Evolutionary conservation across 2,113 vertebrate genomes (phyloP).

Genomic region (Ptychochromis oligacanthus): DNA sequence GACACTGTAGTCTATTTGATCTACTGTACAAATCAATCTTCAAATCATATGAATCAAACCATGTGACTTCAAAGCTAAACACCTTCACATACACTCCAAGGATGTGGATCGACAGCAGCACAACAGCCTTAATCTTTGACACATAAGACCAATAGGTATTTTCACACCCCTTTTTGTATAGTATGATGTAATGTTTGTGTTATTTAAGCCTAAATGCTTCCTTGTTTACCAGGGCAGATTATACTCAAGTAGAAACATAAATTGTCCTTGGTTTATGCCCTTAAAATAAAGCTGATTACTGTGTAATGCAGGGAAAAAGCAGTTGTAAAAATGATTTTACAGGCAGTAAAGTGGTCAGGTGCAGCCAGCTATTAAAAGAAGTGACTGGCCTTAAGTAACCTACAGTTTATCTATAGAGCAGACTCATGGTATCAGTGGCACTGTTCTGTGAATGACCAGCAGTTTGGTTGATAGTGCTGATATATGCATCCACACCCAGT

Average conservation of each 20-base stretch:
- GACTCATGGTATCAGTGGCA: not conserved
- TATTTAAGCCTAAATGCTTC: not conserved
- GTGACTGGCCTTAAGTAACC: not conserved
- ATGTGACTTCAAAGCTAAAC: conserved; percentile 62
- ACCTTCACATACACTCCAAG: conserved; percentile 4
- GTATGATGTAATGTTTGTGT: not conserved
- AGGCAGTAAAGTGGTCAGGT: not conserved
- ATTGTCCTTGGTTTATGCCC: not conserved
- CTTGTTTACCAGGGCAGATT: conserved; percentile 14
- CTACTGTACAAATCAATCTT: conserved; percentile 51
- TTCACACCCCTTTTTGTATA: not conserved
- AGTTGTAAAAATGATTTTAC: conserved; percentile 17
- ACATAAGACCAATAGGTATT: not conserved
- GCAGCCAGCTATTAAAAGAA: conserved; percentile 5
- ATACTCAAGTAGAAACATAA: conserved; percentile 24
- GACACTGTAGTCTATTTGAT: conserved; percentile 53
- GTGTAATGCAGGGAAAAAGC: conserved; percentile 32
- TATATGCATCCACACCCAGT: not conserved
- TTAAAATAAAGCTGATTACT: conserved; percentile 50
- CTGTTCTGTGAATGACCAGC: not conserved
- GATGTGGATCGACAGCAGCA: not conserved
- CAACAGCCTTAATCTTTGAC: not conserved
- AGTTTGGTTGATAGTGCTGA: not conserved
- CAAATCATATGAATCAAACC: conserved; percentile 57
- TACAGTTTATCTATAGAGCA: not conserved